Evolutionary conservation across 1,140 invertebrate species (phyloP), one percentile per base, ranked within the genome.

Genomic region (Drosophila navojoa): DNA sequence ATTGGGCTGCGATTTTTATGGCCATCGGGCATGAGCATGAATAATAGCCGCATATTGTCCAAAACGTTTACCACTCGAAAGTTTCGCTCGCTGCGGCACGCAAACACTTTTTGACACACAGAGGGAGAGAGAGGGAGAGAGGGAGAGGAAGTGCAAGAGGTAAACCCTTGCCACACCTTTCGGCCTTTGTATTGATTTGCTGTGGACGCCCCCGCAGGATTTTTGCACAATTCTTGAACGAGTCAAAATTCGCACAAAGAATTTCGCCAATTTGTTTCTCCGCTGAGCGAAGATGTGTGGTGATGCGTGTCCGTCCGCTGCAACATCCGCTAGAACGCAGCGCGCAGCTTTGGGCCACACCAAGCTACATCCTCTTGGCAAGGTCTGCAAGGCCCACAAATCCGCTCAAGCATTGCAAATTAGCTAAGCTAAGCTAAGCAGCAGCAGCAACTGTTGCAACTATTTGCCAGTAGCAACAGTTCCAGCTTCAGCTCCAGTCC

Each of bases 371-470:
- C 81, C 81, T 81, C 82, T 71, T 38, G 64, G 59, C 73, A 72
- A 76, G 73, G 73, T 49, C 64, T 68, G 54, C 52, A 66, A 50
- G 55, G 67, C 67, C 84, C 74, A 89, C 76, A 89, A 89, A 89
- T 61, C 29, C 84, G 74, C 85, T 89, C 70, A 90, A 89, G 84
- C 84, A 89, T 89, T 85, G 69, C 71, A 72, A 89, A 89, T 87
- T 84, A 62, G 68, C 67, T 77, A 60, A 60, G 57, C 71, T 67
- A 5, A 11, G 42, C 75, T 67, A 3, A 11, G 40, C 75, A 71
- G 77, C 71, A 63, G 53, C 45, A 60, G 57, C 63, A 47, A 42
- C 40, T 76, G 62, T 62, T 52, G 62, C 58, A 70, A 47, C 32
- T 10, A 35, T 35, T 38, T 70, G 38, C 22, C 54, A 57, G 40